Evolutionary conservation across 1,140 invertebrate species (phyloP), one percentile per base, ranked within the genome.

Genomic region (Pseudomyrmex sp.): DNA sequence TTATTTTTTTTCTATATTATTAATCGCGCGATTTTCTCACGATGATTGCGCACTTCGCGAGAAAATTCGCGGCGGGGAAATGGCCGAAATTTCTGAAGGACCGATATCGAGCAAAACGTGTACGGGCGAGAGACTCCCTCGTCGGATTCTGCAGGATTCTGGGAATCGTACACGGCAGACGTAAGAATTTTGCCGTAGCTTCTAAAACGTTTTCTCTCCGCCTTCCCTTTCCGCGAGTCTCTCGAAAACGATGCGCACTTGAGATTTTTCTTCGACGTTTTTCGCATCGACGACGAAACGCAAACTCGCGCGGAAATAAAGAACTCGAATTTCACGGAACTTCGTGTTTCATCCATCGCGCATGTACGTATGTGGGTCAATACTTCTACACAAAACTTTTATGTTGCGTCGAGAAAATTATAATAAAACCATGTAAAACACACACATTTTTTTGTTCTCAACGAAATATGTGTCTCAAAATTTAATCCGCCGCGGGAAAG

Each of bases 321-420:
- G 80, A 87, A 91, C 75, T 89, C 82, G 90, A 88, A 91, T 91
- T 92, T 92, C 90, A 86, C 68, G 85, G 90, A 92, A 93, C 88
- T 92, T 92, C 85, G 62, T 74, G 63, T 72, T 44, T 0, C 9
- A 12, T 10, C 15, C 13, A 44, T 61, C 68, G 23, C 48, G 12
- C 23, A 3, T 44, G 5, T n/a, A 8, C 26, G 8, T 61, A 52
- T 52, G 23, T 2, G 15, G 18, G 66, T 35, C 35, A 20, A 66
- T 35, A 59, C 59, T 12, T 23, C 26, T n/a, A 18, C 4, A 50
- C 20, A 35, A 18, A 18, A n/a, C 4, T 7, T 26, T 12, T 70
- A 50, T 18, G 10, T 20, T 20, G 20, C 20, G 35, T 8, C 35
- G 35, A 35, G 35, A 35, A 35, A 35, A 35, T 35, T 35, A 35